Percentiles rank a stretch among this genome's conserved stretches.
Conservation (phyloP, 2,113 vertebrate species). For the Capreolus pygargus region DNA sequence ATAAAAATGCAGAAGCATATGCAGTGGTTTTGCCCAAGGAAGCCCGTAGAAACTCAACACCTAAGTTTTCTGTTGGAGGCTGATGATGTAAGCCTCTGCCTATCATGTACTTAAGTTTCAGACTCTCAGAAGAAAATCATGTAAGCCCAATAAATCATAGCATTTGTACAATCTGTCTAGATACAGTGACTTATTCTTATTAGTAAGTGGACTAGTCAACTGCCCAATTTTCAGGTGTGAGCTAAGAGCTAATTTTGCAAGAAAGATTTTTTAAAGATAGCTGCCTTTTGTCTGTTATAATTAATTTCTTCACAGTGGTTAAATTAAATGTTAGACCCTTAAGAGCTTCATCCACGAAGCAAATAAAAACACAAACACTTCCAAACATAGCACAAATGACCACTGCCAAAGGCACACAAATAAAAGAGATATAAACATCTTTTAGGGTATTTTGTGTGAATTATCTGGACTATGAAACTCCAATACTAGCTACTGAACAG, state of each 20-base stretch:
- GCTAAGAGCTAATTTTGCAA: not conserved
- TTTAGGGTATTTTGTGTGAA: not conserved
- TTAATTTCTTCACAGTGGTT: not conserved
- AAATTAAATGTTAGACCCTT: not conserved
- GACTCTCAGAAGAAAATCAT: not conserved
- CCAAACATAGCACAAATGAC: not conserved
- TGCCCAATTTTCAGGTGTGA: not conserved
- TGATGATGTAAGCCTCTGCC: not conserved
- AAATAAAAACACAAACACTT: not conserved
- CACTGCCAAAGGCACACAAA: not conserved
- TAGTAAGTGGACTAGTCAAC: not conserved
- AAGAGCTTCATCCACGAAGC: not conserved
- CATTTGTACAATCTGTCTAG: not conserved
- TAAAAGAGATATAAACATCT: not conserved
- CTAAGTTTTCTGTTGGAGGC: not conserved
- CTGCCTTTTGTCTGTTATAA: not conserved
- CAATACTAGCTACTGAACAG: not conserved
- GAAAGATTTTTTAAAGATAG: not conserved
- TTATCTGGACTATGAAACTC: not conserved
- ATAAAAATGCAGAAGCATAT: not conserved
- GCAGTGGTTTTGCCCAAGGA: not conserved
- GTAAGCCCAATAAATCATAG: not conserved
- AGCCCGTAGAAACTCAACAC: not conserved
- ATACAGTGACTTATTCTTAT: not conserved
- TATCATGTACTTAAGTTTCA: not conserved